These are phyloP conservation scores for Calosoma granatense DNA, from an alignment of 1,140 invertebrate species.

Conservation along the genomic window DNA sequence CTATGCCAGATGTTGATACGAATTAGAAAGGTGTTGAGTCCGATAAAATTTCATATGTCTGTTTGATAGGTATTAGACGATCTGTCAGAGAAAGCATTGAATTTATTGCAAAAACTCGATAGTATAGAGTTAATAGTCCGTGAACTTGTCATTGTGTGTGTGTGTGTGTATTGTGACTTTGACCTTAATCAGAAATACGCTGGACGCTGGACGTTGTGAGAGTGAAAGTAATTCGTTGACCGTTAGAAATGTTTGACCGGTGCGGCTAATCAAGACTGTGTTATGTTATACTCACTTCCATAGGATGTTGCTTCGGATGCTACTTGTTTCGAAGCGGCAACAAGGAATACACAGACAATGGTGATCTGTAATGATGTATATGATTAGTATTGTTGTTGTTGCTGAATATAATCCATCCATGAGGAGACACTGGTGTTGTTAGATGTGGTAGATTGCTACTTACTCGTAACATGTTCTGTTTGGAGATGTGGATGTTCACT, in stretches of 20 bases:
- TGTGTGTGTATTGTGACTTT: neutral
- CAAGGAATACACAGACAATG: neutral
- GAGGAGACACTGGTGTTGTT: neutral
- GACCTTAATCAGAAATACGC: no score
- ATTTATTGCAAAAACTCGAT: neutral
- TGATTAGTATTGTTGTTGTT: neutral
- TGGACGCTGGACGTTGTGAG: neutral
- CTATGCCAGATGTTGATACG: neutral
- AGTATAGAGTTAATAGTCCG: neutral
- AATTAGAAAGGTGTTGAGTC: neutral
- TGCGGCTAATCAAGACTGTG: neutral
- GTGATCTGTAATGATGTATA: neutral
- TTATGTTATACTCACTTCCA: neutral
- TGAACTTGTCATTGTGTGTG: neutral
- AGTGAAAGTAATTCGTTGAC: neutral
- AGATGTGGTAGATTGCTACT: neutral
- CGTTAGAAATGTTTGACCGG: neutral
- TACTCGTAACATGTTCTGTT: neutral
- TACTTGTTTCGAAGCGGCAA: neutral
- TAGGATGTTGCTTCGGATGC: neutral
- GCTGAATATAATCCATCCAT: neutral
- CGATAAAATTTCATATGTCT: no score
- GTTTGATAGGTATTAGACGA: neutral
- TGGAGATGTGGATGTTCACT: neutral
- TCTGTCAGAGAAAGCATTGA: neutral